Percentiles rank a stretch among this genome's conserved stretches.
Conservation (phyloP, 2,888 invertebrate species). For the Euplagia quadripunctaria region DNA sequence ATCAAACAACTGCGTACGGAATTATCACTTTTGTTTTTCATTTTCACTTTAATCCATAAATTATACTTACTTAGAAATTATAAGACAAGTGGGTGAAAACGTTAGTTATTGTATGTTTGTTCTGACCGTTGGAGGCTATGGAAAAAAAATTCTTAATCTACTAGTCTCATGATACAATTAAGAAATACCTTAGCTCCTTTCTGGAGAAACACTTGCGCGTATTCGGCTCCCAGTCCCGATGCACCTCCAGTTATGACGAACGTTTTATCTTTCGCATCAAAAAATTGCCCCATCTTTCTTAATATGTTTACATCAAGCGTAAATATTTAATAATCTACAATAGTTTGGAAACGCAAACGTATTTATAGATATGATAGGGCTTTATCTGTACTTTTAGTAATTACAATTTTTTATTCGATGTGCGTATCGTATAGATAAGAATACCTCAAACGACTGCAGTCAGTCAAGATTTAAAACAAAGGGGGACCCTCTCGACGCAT, state of each 20-base stretch:
- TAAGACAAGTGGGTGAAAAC: too few relatives aligned
- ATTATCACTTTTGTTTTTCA: background rate
- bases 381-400: slow-evolving; percentile 2
- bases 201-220: slow-evolving; percentile 58
- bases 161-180: background rate
- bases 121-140: too few relatives aligned
- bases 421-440: too few relatives aligned
- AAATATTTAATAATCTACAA: background rate
- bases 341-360: background rate
- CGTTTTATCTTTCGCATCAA: slow-evolving; percentile 55
- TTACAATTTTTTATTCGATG: background rate
- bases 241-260: slow-evolving; percentile 68
- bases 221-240: slow-evolving; percentile 64
- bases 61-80: background rate
- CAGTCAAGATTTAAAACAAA: background rate
- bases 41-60: background rate
- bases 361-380: background rate
- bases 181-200: slow-evolving; percentile 62
- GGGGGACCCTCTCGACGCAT: too few relatives aligned
- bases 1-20: background rate
- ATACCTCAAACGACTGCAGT: background rate
- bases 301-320: background rate
- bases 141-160: background rate
- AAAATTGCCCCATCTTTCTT: slow-evolving; percentile 41
- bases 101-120: background rate